Conservation (phyloP, 37 sponge, comb jelly and placozoan species). For the Aphrocallistes beatrix region DNA sequence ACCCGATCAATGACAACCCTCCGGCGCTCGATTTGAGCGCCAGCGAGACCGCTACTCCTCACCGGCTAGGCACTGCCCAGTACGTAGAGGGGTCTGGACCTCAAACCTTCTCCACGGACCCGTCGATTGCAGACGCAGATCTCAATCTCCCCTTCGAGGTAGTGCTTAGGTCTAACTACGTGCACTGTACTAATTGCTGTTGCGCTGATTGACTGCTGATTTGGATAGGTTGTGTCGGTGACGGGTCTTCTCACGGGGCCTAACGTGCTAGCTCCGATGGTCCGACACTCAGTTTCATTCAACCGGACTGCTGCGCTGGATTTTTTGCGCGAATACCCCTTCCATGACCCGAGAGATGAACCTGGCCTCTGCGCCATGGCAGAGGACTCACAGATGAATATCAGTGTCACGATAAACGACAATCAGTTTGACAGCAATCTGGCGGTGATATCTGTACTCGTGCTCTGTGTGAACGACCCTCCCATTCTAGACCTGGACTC, state of each 20-base stretch:
- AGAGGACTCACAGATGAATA: not conserved
- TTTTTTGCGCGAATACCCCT: not conserved
- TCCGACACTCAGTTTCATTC: not conserved
- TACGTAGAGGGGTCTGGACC: not conserved
- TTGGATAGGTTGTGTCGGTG: not conserved
- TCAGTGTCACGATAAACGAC: not conserved
- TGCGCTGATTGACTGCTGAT: no score
- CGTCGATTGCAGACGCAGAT: not conserved
- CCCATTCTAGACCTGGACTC: not conserved
- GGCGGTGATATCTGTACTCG: not conserved
- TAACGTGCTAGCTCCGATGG: not conserved
- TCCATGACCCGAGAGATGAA: not conserved
- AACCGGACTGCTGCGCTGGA: not conserved
- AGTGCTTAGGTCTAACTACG: not conserved
- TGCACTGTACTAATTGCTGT: not conserved
- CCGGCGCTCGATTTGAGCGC: not conserved
- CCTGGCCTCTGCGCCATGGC: not conserved
- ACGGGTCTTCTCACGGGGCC: not conserved
- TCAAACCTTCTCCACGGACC: slow-evolving; percentile 10
- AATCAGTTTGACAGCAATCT: not conserved
- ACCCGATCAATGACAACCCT: not conserved
- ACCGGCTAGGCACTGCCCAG: not conserved
- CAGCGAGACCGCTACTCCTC: not conserved
- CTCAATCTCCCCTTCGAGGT: not conserved
- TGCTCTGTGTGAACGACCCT: not conserved